A percentile compares a stretch with the other conserved stretches of the same genome.
Conservation (phyloP, 30 jellyfish, hydroid and myxozoan genomes). For the Aurelia aurita region DNA sequence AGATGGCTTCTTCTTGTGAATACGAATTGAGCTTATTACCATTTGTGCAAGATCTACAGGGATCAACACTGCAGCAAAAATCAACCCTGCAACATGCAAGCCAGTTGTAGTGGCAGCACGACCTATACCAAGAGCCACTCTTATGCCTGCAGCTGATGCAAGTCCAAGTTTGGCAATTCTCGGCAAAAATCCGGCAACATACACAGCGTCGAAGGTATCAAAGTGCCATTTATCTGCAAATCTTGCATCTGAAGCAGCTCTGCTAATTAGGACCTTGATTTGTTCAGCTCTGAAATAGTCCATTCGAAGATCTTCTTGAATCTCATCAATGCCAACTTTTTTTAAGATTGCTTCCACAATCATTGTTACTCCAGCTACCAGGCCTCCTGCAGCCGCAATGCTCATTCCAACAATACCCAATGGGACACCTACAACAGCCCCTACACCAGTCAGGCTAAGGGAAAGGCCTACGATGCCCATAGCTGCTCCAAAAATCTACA, state of each 20-base stretch:
- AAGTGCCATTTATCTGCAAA: conserved; percentile 57
- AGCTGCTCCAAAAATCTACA: conserved; percentile 27
- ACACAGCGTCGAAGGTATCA: neutral
- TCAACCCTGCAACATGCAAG: conserved; percentile 66
- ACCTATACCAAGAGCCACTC: conserved; percentile 39
- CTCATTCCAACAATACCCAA: conserved; percentile 50
- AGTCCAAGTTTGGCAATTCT: conserved; percentile 49
- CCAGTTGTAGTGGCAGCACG: conserved; percentile 69
- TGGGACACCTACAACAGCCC: conserved; percentile 63
- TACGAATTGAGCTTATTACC: conserved; percentile 36
- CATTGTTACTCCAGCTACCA: conserved; percentile 29
- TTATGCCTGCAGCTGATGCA: conserved; percentile 50
- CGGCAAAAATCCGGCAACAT: conserved; percentile 1
- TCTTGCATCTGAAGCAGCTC: conserved; percentile 36
- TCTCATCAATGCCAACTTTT: conserved; percentile 21
- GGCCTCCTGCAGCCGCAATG: conserved; percentile 58
- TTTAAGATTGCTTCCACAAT: conserved; percentile 23
- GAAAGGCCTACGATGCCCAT: conserved; percentile 40
- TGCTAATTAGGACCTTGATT: conserved; percentile 23
- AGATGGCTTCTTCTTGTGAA: conserved; percentile 55
- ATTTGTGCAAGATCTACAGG: conserved; percentile 65
- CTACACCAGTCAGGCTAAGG: conserved; percentile 54
- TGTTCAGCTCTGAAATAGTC: conserved; percentile 55
- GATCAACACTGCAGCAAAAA: conserved; percentile 45
- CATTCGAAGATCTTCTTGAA: conserved; percentile 14